A percentile compares a stretch with the other conserved stretches of the same genome.
Evolutionary conservation across 2,797 vertebrate genomes (phyloP).

Genomic region (Alcedo quadribrachys): DNA sequence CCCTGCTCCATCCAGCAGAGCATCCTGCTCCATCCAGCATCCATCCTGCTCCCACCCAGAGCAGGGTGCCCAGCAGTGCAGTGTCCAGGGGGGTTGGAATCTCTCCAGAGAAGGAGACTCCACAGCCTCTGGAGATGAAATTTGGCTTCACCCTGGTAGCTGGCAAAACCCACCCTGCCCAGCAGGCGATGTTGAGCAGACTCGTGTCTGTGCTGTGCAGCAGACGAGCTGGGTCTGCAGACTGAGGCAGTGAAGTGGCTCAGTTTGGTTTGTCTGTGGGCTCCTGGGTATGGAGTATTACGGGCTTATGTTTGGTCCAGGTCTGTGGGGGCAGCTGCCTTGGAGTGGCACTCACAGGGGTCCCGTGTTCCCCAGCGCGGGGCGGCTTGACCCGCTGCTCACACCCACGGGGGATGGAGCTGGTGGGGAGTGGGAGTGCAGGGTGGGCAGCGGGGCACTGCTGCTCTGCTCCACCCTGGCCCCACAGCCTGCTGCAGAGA

Average conservation of each 20-base stretch:
- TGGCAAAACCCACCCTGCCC: neutral
- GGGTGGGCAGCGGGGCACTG: constrained; percentile 4
- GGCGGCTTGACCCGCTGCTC: neutral
- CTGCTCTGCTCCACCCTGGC: neutral
- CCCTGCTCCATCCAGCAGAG: neutral
- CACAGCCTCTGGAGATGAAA: neutral
- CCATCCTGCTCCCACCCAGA: neutral
- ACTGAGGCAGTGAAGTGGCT: neutral
- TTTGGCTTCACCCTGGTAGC: neutral
- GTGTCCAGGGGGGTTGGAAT: neutral
- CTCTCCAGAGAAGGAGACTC: neutral
- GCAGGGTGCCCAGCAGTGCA: neutral
- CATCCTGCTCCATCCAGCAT: too few relatives aligned
- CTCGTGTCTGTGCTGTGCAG: accelerated
- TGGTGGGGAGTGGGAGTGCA: neutral
- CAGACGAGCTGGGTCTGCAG: neutral
- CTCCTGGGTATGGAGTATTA: neutral
- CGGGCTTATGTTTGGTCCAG: accelerated
- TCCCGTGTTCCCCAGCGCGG: neutral
- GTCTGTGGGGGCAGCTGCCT: accelerated
- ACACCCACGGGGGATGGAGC: neutral
- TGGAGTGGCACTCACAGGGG: neutral
- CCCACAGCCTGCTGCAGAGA: constrained; percentile 23
- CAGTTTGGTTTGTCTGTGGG: neutral
- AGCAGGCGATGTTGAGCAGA: accelerated